These are phyloP conservation scores for Colistium nudipinnis DNA, from an alignment of 2,113 vertebrate species.

Conservation along the genomic window DNA sequence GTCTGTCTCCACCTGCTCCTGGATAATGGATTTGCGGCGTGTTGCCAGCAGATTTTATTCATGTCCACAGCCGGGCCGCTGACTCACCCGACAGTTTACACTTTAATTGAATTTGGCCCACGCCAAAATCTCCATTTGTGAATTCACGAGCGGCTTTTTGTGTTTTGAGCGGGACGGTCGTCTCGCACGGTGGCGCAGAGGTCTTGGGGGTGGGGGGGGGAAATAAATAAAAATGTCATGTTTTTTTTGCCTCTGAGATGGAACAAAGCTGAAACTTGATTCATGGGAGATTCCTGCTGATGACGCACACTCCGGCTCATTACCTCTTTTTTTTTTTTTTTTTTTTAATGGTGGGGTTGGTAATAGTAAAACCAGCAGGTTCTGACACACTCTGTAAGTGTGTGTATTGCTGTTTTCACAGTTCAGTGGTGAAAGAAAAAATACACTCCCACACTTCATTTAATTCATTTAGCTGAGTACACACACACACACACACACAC, in stretches of 20 bases:
- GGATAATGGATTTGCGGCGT: conserved; percentile 38
- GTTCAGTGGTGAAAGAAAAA: conserved; percentile 28
- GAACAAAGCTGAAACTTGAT: not conserved
- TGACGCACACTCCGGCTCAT: not conserved
- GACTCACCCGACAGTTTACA: conserved; percentile 43
- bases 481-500: too few species aligned
- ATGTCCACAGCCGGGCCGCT: conserved; percentile 18
- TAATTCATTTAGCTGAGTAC: conserved; percentile 2
- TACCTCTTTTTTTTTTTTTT: not conserved
- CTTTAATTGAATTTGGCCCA: conserved; percentile 33
- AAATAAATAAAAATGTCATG: too few species aligned
- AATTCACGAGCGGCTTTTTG: conserved; percentile 20
- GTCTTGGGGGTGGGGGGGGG: not conserved
- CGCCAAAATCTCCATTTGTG: conserved; percentile 49
- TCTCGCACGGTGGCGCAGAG: not conserved
- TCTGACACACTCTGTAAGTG: conserved; percentile 11
- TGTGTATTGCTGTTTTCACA: conserved; percentile 17
- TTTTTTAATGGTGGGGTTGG: not conserved
- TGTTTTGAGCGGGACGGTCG: conserved; percentile 16
- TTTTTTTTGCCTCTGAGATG: not conserved
- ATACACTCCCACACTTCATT: conserved; percentile 29
- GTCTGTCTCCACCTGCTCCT: conserved; percentile 5
- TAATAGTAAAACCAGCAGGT: not conserved
- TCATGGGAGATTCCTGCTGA: not conserved
- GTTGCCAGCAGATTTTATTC: conserved; percentile 45